Percentiles rank a stretch among this genome's conserved stretches.
phyloP scores from a whole-genome alignment of 2,797 vertebrate species.

The Acanthopagrus latus region DNA sequence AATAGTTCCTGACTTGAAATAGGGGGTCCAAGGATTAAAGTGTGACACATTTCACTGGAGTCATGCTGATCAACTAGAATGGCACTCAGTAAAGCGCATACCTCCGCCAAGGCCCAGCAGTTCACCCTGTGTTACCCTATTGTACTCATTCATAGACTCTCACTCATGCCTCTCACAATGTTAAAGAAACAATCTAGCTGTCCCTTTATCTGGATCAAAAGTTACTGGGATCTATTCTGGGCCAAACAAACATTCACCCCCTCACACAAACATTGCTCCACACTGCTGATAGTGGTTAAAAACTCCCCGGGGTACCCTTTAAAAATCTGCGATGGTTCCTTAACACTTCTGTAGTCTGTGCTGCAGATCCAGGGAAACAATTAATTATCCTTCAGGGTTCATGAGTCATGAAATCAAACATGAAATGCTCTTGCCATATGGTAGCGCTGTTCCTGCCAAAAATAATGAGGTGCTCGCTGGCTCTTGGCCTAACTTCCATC shows the following conservation, averaged over 20 bases:
- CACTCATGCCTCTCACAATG: no score
- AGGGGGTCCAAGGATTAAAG: background rate
- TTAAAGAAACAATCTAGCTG: no score
- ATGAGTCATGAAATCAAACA: slow-evolving; percentile 13
- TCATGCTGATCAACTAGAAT: background rate
- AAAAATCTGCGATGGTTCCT: background rate
- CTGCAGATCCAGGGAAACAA: background rate
- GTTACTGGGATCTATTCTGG: no score
- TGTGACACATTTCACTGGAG: background rate
- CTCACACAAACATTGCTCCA: background rate
- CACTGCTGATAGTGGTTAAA: background rate
- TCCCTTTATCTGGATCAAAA: no score
- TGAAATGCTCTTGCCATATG: background rate
- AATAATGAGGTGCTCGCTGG: slow-evolving; percentile 14
- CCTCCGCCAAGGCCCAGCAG: no score
- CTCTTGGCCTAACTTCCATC: slow-evolving; percentile 6
- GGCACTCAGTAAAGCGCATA: no score
- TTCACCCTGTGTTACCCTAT: no score
- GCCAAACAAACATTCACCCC: background rate
- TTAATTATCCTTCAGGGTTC: background rate
- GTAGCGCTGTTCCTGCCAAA: slow-evolving; percentile 2
- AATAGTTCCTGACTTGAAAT: background rate
- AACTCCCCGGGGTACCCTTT: background rate
- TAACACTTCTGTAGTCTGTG: background rate
- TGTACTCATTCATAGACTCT: no score